Base-by-base conservation (phyloP, 2,797 vertebrate species). In the Varecia variegata region DNA sequence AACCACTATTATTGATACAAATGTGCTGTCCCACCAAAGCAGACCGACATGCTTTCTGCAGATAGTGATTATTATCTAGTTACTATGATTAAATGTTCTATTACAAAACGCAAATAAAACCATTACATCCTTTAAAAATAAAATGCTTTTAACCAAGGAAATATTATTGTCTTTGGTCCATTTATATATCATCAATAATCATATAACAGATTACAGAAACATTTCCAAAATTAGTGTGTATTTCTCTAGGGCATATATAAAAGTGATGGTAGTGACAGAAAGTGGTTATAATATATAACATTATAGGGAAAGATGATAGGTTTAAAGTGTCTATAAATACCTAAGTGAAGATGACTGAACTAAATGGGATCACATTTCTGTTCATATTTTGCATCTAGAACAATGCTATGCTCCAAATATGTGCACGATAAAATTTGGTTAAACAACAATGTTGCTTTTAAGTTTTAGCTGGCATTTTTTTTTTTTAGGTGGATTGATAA, bases 151-250 rank as follows among this genome's bases (percentile, higher is more conserved):
- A 62, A 88, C 43, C n/a, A 81, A 52, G 35, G 35, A 81, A 82
- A 92, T 43, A 67, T 45, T 65, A 27, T 50, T 21, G 27, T 67
- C 50, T 76, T 76, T 35, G 58, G 52, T 82, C 25, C 56, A 73
- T 62, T 35, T 62, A 60, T 52, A 93, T 43, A 35, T 43, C 12
- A 77, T 25, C 52, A 83, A 45, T 68, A 25, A 56, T 47, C 70
- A 88, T 4, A 27, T 60, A 60, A 84, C 6, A 67, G 58, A 30
- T 60, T 77, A 88, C 17, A 67, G 30, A 76, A 88, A 92, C 50
- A 83, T 50, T 83, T 52, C 35, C 47, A 77, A 88, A 95, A 83
- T 88, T 92, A 83, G 50, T 35, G n/a, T 43, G 18, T 50, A 92
- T 88, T 68, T 88, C 50, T 30, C 68, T 76, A 43, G 40, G 47